Evolutionary conservation across 2,113 vertebrate species (phyloP), one percentile per base, ranked within the genome.

Genomic region (Protomyctophum bolini): DNA sequence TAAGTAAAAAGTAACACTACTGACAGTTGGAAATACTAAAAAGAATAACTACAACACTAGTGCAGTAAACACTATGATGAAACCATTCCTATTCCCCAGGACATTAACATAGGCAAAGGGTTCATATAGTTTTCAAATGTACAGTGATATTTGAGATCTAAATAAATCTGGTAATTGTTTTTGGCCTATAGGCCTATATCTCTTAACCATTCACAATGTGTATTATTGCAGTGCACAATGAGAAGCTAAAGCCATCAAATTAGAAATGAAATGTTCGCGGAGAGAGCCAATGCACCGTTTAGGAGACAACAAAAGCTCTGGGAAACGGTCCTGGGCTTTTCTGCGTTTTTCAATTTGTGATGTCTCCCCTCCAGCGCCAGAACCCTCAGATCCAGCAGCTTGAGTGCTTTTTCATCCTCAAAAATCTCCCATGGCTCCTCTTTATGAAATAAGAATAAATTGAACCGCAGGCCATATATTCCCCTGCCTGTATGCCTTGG

Each of bases 371-470:
- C 12, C 65, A 47, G 77, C 0, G 28, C 66, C 65, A 58, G 83
- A 21, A 75, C 6, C 63, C 63, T 52, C 68, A 63, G 67, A 73
- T 84, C 71, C 73, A 77, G 68, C 73, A 66, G 58, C 5, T 1
- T 51, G 60, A 72, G 59, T 66, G 68, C 76, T 71, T 77, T 75
- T 80, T 64, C 50, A 77, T 69, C 49, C 59, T 66, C 68, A 33
- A 14, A 75, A 71, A 15, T 33, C 56, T 63, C 46, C 51, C 21
- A 70, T 67, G 48, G 50, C 55, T 64, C 57, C 64, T 76, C 63
- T 82, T 78, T 73, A 81, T 86, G 62, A 81, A 83, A 80, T 66
- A 76, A 70, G 77, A 85, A 83, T 83, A 82, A 85, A 83, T 81
- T 85, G 83, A 77, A 77, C 73, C 51, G 63, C 73, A 65, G 46